Evolutionary conservation across 2,888 invertebrate species (phyloP).

Genomic region (Lycocerus yunnanus): DNA sequence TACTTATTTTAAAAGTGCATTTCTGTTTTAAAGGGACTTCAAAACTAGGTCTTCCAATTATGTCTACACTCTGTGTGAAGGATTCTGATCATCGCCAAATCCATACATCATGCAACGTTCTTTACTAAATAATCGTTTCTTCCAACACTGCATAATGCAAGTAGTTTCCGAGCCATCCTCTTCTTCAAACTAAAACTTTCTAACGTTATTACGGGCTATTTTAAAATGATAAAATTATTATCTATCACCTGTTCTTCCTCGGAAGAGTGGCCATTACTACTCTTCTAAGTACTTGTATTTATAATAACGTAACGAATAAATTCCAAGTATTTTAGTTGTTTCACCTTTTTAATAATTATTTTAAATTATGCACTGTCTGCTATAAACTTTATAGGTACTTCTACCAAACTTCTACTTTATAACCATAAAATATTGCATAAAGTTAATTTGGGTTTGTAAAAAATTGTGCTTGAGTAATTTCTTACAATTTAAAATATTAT

Average conservation of each 20-base stretch:
- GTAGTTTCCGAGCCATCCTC: conserved; percentile 73
- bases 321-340: background rate
- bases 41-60: conserved; percentile 95
- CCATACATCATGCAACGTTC: conserved; percentile 99
- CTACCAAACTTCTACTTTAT: too few relatives aligned
- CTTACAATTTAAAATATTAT: too few relatives aligned
- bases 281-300: background rate
- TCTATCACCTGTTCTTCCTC: conserved; percentile 24
- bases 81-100: conserved; percentile 99
- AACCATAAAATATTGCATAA: too few relatives aligned
- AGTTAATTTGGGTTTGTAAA: too few relatives aligned
- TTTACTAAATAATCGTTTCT: conserved; percentile 85
- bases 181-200: conserved; percentile 60
- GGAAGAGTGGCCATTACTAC: conserved; percentile 10
- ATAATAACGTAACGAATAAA: background rate
- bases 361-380: too few relatives aligned
- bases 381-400: too few relatives aligned
- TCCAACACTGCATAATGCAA: conserved; percentile 63
- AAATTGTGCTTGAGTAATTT: too few relatives aligned
- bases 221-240: conserved; percentile 60
- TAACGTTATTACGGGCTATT: conserved; percentile 41
- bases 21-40: conserved; percentile 97
- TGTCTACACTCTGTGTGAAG: conserved; percentile 97
- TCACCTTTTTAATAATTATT: background rate
- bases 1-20: conserved; percentile 77